A percentile compares a stretch with the other conserved stretches of the same genome.
Conservation (phyloP, 2,888 invertebrate species). For the Chymomyza procnemis region DNA sequence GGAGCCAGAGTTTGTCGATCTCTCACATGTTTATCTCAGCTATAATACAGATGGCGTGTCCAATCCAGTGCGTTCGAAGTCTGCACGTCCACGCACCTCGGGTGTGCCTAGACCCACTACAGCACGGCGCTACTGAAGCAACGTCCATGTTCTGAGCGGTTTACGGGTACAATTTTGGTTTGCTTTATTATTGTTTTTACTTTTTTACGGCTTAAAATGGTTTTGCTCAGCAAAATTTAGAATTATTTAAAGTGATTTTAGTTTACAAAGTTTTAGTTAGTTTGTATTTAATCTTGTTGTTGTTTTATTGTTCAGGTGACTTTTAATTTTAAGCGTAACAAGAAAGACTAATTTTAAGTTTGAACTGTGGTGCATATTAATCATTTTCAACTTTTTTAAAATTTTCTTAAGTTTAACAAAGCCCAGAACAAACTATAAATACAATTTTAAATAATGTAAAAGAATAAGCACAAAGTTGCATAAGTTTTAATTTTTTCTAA, state of each 20-base stretch:
- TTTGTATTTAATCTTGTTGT: slow-evolving; percentile 39
- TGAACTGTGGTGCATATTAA: slow-evolving; percentile 64
- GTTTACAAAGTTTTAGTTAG: slow-evolving; percentile 8
- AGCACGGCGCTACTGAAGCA: slow-evolving; percentile 74
- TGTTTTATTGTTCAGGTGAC: slow-evolving; percentile 56
- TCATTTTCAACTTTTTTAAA: slow-evolving; percentile 33
- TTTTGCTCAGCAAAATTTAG: slow-evolving; percentile 46
- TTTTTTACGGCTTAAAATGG: slow-evolving; percentile 55
- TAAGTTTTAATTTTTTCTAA: slow-evolving; percentile 1
- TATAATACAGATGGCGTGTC: slow-evolving; percentile 82
- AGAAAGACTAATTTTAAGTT: slow-evolving; percentile 44
- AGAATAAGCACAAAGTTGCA: slow-evolving; percentile 25
- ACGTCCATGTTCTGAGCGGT: slow-evolving; percentile 24
- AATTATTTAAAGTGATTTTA: slow-evolving; percentile 7
- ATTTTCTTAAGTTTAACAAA: not conserved
- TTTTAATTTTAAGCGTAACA: slow-evolving; percentile 16
- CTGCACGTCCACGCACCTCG: slow-evolving; percentile 79
- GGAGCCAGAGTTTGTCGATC: slow-evolving; percentile 81
- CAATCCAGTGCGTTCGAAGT: slow-evolving; percentile 81
- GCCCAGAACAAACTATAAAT: not conserved
- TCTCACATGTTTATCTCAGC: slow-evolving; percentile 84
- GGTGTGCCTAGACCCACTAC: slow-evolving; percentile 81
- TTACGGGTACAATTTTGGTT: slow-evolving; percentile 61
- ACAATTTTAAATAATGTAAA: not conserved
- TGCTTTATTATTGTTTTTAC: slow-evolving; percentile 48